Percentiles rank a stretch among this genome's conserved stretches.
Conservation (phyloP, 2,888 invertebrate genomes). For the Thereva nobilitata region DNA sequence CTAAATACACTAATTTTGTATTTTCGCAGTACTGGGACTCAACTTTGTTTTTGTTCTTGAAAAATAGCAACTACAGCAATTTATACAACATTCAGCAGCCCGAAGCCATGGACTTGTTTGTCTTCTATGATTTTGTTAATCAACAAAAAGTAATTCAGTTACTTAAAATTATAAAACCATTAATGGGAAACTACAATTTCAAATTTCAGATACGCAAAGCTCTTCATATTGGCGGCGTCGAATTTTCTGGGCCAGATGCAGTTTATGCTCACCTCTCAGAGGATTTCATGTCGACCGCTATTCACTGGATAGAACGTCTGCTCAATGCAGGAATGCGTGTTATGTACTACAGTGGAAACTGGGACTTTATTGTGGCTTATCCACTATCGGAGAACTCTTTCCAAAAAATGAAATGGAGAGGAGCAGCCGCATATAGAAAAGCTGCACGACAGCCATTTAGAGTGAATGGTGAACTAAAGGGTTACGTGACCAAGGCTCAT, state of each 20-base stretch:
- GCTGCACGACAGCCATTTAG: slow-evolving; percentile 59
- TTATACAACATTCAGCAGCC: slow-evolving; percentile 62
- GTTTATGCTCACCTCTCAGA: slow-evolving; percentile 61
- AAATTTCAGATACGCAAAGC: slow-evolving; percentile 56
- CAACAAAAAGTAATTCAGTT: slow-evolving; percentile 46
- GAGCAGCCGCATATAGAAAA: slow-evolving; percentile 59
- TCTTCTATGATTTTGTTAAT: slow-evolving; percentile 58
- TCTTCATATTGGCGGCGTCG: slow-evolving; percentile 61
- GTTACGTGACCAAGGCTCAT: slow-evolving; percentile 63
- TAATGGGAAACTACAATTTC: neutral
- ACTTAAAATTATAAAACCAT: neutral
- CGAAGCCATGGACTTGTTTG: slow-evolving; percentile 48
- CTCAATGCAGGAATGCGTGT: slow-evolving; percentile 60
- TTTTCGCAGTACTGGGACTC: slow-evolving; percentile 62
- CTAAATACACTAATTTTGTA: slow-evolving; percentile 1
- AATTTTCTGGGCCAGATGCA: slow-evolving; percentile 61
- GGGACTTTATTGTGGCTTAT: slow-evolving; percentile 70
- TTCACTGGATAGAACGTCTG: slow-evolving; percentile 62
- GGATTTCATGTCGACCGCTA: slow-evolving; percentile 65
- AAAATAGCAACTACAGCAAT: slow-evolving; percentile 59
- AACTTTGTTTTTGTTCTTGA: slow-evolving; percentile 58
- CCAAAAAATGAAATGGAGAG: slow-evolving; percentile 58
- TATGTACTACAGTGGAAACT: slow-evolving; percentile 59
- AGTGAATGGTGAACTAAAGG: slow-evolving; percentile 60
- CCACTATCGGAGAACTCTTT: slow-evolving; percentile 65